phyloP scores from a whole-genome alignment of 2,113 vertebrate species.

The Bombycilla garrulus region DNA sequence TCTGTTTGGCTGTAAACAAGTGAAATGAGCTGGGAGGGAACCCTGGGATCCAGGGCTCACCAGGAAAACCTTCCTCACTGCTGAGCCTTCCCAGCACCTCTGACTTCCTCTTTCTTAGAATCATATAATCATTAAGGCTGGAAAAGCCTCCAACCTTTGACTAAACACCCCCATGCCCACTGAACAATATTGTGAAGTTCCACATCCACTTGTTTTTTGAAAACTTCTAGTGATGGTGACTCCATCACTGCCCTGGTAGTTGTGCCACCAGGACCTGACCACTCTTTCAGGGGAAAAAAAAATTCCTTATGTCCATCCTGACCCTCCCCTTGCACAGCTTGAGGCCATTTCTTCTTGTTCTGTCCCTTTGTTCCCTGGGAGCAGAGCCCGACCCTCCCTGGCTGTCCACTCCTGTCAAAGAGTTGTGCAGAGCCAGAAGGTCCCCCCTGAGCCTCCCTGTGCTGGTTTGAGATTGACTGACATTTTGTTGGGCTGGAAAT shows the following conservation, averaged over 20 bases:
- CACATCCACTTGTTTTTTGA: not conserved
- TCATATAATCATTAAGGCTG: not conserved
- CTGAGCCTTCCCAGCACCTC: not conserved
- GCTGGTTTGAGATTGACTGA: too few relatives aligned
- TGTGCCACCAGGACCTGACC: not conserved
- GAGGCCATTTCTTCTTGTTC: not conserved
- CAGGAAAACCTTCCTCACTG: not conserved
- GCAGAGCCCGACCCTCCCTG: fast-evolving
- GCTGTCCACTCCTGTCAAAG: not conserved
- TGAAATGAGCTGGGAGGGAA: not conserved
- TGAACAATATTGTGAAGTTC: not conserved
- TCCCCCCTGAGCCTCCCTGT: not conserved
- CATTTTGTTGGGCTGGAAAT: too few relatives aligned
- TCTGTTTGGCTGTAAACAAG: not conserved
- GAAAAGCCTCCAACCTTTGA: not conserved
- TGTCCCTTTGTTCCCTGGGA: not conserved
- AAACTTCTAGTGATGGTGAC: not conserved
- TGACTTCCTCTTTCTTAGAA: not conserved
- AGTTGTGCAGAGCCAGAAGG: not conserved
- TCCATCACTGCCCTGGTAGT: not conserved
- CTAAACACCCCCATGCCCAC: not conserved
- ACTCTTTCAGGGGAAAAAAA: not conserved
- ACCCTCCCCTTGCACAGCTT: not conserved
- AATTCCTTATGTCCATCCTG: not conserved
- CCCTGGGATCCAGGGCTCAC: not conserved